phyloP scores from a whole-genome alignment of 1,140 invertebrate genomes.

The Wasmannia auropunctata region DNA sequence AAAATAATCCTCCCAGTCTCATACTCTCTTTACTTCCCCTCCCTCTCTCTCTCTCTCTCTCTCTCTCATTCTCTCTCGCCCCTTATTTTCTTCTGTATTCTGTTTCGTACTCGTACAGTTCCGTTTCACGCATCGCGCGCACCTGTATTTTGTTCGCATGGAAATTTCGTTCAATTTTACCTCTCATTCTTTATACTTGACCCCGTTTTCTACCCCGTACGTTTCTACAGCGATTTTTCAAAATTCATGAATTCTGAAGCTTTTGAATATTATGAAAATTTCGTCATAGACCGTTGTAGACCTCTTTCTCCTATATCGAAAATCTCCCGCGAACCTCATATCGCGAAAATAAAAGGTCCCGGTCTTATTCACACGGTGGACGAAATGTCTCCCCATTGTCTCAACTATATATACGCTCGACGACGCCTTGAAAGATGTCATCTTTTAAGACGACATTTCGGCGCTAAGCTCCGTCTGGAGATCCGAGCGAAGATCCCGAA shows the following conservation, averaged over 20 bases:
- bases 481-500: conserved; percentile 4
- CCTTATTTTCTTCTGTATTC: neutral
- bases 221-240: neutral
- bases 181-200: neutral
- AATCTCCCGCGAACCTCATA: no score
- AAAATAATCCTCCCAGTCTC: neutral
- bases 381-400: neutral
- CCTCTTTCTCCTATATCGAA: neutral
- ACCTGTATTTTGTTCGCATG: neutral
- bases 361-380: neutral
- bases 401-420: neutral
- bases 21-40: no score
- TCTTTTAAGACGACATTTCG: neutral
- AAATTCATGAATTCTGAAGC: conserved; percentile 18
- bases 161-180: neutral
- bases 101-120: neutral
- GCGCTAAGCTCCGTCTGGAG: neutral
- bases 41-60: no score
- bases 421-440: neutral
- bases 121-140: neutral
- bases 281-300: neutral
- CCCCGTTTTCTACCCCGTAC: neutral
- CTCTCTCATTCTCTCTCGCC: neutral
- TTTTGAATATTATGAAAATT: conserved; percentile 20
- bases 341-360: neutral